Percentiles rank a stretch among this genome's conserved stretches.
Evolutionary conservation across 2,113 vertebrate species (phyloP).

Genomic region (Heteronetta atricapilla): DNA sequence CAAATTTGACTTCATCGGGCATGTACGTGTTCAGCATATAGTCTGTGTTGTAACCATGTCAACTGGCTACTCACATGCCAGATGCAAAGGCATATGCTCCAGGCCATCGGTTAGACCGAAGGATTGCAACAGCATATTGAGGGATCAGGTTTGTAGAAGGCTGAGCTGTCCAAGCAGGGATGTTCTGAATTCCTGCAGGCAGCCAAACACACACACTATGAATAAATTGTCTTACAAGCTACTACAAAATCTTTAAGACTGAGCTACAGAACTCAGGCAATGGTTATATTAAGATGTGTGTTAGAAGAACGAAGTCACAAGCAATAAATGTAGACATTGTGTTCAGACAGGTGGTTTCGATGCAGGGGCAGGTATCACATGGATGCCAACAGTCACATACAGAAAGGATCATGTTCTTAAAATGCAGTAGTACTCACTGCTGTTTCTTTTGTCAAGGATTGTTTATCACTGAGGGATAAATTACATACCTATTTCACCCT

Average conservation of each 20-base stretch:
- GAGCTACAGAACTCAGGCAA: background rate
- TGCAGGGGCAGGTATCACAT: background rate
- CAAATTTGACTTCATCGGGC: background rate
- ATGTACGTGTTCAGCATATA: background rate
- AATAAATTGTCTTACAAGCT: background rate
- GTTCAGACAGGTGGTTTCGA: background rate
- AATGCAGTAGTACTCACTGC: background rate
- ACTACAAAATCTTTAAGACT: background rate
- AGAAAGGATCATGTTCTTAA: background rate
- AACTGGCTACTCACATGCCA: constrained; percentile 83
- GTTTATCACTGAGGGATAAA: background rate
- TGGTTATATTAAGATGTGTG: background rate
- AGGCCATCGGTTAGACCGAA: constrained; percentile 93
- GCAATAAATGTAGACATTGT: background rate
- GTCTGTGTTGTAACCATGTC: background rate
- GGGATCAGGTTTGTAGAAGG: constrained; percentile 83
- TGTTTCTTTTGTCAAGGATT: background rate
- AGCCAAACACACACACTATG: background rate
- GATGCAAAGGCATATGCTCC: constrained; percentile 86
- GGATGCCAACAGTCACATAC: fast-evolving
- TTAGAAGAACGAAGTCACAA: background rate
- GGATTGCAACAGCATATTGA: constrained; percentile 84
- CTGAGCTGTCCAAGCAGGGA: constrained; percentile 83
- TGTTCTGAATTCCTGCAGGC: constrained; percentile 82
- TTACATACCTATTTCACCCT: background rate